Evolutionary conservation across 2,113 vertebrate genomes (phyloP).

Genomic region (Callaeas wilsoni): DNA sequence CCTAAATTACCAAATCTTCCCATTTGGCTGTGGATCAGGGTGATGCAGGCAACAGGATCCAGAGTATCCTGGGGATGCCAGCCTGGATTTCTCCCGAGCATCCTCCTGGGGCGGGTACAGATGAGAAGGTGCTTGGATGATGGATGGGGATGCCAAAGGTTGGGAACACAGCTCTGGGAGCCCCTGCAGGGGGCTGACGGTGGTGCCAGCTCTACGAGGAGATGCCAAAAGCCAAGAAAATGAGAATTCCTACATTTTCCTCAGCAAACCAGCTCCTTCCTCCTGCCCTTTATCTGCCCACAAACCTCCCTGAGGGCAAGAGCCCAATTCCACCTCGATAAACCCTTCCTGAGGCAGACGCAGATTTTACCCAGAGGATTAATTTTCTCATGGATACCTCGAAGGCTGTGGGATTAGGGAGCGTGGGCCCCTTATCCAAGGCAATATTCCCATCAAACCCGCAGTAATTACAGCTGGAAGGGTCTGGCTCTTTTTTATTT

Average conservation of each 20-base stretch:
- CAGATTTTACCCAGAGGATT: neutral
- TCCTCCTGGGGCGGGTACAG: fast-evolving
- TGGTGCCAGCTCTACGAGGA: fast-evolving
- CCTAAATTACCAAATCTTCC: neutral
- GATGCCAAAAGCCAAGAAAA: neutral
- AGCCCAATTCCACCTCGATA: fast-evolving
- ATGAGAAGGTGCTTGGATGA: neutral
- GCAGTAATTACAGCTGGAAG: conserved; percentile 57
- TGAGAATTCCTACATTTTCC: neutral
- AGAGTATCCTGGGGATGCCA: neutral
- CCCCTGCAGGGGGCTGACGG: neutral
- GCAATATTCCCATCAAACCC: conserved; percentile 42
- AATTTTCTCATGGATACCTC: neutral
- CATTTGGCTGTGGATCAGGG: fast-evolving
- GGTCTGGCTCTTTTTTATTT: neutral
- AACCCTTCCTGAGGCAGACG: fast-evolving
- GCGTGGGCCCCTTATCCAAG: neutral
- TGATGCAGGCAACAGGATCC: neutral
- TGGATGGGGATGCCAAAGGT: neutral
- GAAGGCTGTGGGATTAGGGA: conserved; percentile 12
- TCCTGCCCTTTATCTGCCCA: neutral
- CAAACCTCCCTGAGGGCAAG: neutral
- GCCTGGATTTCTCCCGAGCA: neutral
- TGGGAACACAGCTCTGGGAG: neutral
- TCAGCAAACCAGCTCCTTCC: neutral